phyloP scores from a whole-genome alignment of 2,888 invertebrate species.

The Camptogramma bilineatum region DNA sequence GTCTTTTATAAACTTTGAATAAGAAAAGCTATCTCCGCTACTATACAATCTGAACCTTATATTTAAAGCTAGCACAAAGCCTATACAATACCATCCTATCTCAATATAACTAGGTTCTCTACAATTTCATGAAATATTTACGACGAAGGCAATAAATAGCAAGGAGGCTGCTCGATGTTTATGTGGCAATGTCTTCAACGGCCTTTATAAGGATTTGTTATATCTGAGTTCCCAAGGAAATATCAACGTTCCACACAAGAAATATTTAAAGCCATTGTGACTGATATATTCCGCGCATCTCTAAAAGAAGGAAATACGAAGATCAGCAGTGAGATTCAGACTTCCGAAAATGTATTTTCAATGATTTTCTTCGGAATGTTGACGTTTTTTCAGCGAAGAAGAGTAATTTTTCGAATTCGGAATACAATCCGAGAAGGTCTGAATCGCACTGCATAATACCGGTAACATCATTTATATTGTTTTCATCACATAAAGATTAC shows the following conservation, averaged over 20 bases:
- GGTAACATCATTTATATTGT: too few relatives aligned
- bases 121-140: constrained; percentile 22
- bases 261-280: too few relatives aligned
- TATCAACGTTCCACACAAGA: neutral
- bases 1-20: neutral
- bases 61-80: neutral
- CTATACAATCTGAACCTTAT: neutral
- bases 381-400: too few relatives aligned
- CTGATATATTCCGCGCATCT: too few relatives aligned
- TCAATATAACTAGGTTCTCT: constrained; percentile 8
- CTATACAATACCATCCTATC: neutral
- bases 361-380: too few relatives aligned
- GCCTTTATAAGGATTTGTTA: constrained; percentile 11
- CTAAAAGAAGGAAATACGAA: too few relatives aligned
- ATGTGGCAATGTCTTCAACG: constrained; percentile 18
- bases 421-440: too few relatives aligned
- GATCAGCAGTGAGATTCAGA: too few relatives aligned
- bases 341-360: too few relatives aligned
- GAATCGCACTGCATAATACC: too few relatives aligned
- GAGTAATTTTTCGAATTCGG: too few relatives aligned
- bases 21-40: neutral
- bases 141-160: constrained; percentile 15
- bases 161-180: constrained; percentile 18
- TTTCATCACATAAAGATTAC: too few relatives aligned
- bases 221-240: neutral